Evolutionary conservation across 2,888 invertebrate species (phyloP).

Genomic region (Scaptomyza reducta): DNA sequence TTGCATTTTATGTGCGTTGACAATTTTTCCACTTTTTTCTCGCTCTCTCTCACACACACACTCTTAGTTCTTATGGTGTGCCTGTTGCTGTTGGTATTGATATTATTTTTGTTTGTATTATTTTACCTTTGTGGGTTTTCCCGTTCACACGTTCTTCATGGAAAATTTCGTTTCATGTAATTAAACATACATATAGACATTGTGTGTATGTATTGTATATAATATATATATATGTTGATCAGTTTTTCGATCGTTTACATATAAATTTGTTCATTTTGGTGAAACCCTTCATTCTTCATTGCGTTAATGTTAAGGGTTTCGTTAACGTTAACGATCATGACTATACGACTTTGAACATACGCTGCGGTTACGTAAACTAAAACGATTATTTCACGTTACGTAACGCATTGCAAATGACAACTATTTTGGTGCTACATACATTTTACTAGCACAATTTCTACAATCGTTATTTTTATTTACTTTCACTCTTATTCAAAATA

Average conservation of each 20-base stretch:
- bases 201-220: slow-evolving; percentile 5
- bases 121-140: slow-evolving; percentile 47
- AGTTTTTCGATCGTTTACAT: slow-evolving; percentile 66
- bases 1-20: slow-evolving; percentile 54
- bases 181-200: slow-evolving; percentile 5
- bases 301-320: slow-evolving; percentile 9
- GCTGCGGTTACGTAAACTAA: slow-evolving; percentile 3
- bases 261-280: slow-evolving; percentile 56
- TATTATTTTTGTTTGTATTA: slow-evolving; percentile 29
- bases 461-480: no score
- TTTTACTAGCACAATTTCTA: no score
- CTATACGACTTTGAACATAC: slow-evolving; percentile 10
- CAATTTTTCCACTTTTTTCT: slow-evolving; percentile 31
- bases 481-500: no score
- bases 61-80: slow-evolving; percentile 4
- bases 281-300: slow-evolving; percentile 17
- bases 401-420: background rate
- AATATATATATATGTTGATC: slow-evolving; percentile 52
- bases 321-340: slow-evolving; percentile 29
- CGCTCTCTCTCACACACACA: background rate
- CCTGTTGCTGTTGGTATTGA: slow-evolving; percentile 2
- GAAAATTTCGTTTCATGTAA: slow-evolving; percentile 43
- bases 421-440: background rate
- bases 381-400: background rate
- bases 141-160: slow-evolving; percentile 54